phyloP scores from a whole-genome alignment of 1,140 invertebrate species.

The Diorhabda sublineata region DNA sequence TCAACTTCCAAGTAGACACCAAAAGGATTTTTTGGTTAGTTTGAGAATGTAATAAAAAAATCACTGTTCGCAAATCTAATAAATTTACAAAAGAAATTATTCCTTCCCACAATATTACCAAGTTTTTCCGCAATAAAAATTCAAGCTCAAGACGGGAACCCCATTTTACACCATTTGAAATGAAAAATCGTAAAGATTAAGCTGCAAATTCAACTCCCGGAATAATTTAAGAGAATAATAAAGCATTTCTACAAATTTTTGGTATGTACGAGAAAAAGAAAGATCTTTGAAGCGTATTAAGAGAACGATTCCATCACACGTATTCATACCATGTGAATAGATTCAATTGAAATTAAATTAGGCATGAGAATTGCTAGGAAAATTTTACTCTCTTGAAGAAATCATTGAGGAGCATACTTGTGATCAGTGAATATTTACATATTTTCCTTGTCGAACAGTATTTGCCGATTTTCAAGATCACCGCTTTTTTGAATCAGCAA shows the following conservation, averaged over 20 bases:
- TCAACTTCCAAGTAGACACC: too few species aligned
- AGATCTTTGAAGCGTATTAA: neutral
- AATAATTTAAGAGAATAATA: conserved; percentile 1
- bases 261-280: neutral
- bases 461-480: too few species aligned
- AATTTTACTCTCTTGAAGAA: too few species aligned
- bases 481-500: too few species aligned
- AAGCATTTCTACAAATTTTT: conserved; percentile 3
- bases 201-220: neutral
- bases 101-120: neutral
- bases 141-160: neutral
- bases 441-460: too few species aligned
- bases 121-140: conserved; percentile 1
- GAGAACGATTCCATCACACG: neutral
- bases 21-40: too few species aligned
- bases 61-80: neutral
- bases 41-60: too few species aligned
- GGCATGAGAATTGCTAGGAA: too few species aligned
- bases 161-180: neutral
- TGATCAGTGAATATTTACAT: too few species aligned
- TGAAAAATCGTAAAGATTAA: conserved; percentile 1
- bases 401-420: too few species aligned
- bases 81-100: conserved; percentile 1
- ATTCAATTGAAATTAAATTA: too few species aligned
- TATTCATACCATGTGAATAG: neutral